Evolutionary conservation across 2,113 vertebrate species (phyloP).

Genomic region (Carassius gibelio): DNA sequence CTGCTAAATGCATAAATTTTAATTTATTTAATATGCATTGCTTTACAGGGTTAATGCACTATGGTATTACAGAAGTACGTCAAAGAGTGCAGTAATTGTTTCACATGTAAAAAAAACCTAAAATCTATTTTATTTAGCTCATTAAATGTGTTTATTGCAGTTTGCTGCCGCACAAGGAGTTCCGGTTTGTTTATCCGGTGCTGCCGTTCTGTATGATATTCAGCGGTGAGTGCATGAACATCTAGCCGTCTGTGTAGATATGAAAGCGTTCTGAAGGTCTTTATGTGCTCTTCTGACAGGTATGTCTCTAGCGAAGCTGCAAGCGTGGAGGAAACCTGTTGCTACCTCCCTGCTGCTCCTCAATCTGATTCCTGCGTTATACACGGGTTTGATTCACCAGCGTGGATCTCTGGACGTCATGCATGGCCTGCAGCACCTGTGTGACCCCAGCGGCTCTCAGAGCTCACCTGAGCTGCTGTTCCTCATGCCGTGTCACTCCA

Average conservation of each 20-base stretch:
- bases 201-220: constrained; percentile 94
- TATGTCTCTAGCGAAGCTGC: constrained; percentile 81
- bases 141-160: constrained; percentile 70
- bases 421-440: constrained; percentile 81
- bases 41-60: not conserved
- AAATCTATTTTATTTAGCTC: not conserved
- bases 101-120: not conserved
- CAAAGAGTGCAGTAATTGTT: not conserved
- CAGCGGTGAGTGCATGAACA: constrained; percentile 81
- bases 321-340: constrained; percentile 78
- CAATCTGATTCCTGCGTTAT: constrained; percentile 83
- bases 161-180: constrained; percentile 92
- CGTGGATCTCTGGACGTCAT: constrained; percentile 91
- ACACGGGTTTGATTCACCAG: constrained; percentile 92
- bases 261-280: not conserved
- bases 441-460: constrained; percentile 57
- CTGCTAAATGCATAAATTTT: too few relatives aligned
- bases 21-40: too few relatives aligned
- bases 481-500: constrained; percentile 97
- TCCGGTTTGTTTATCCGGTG: constrained; percentile 94
- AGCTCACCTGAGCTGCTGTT: constrained; percentile 73
- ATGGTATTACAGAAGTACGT: not conserved
- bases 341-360: constrained; percentile 76
- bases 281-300: constrained; percentile 69
- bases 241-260: not conserved